Conservation (phyloP, 2,888 invertebrate species). For the Cantharis lateralis region DNA sequence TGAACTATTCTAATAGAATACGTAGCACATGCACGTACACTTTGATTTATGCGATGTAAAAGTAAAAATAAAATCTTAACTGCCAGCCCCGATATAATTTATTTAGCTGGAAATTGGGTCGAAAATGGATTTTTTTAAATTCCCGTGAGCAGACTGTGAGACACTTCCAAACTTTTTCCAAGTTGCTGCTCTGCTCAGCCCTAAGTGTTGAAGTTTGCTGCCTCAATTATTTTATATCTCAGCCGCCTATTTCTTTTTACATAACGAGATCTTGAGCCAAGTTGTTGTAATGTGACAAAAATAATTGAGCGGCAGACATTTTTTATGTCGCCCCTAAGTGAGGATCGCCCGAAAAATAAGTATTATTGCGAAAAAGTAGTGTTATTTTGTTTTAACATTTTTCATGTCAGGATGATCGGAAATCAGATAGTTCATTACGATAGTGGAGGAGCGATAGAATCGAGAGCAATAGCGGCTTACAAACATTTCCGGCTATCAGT, state of each 20-base stretch:
- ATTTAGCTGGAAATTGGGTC: not conserved
- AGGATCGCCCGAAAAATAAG: not conserved
- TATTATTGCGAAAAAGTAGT: not conserved
- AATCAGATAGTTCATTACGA: conserved; percentile 1
- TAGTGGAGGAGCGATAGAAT: not conserved
- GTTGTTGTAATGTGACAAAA: not conserved
- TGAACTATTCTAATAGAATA: not conserved
- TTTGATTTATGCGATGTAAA: not conserved
- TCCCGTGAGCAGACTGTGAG: not conserved
- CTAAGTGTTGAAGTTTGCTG: not conserved
- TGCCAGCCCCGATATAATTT: not conserved
- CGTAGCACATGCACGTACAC: not conserved
- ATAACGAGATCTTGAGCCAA: not conserved
- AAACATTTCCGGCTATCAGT: conserved; percentile 14
- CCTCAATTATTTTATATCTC: not conserved
- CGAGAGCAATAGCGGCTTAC: not conserved
- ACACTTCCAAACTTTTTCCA: not conserved
- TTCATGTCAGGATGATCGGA: not conserved
- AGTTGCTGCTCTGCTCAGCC: too few relatives aligned
- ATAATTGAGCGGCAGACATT: not conserved
- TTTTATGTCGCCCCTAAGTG: not conserved
- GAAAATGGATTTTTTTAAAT: not conserved
- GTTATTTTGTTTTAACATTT: not conserved
- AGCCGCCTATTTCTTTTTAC: not conserved
- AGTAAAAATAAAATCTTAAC: not conserved